Percentiles rank a stretch among this genome's conserved stretches.
phyloP scores from a whole-genome alignment of 2,797 vertebrate genomes.

The Lutjanus campechanus region DNA sequence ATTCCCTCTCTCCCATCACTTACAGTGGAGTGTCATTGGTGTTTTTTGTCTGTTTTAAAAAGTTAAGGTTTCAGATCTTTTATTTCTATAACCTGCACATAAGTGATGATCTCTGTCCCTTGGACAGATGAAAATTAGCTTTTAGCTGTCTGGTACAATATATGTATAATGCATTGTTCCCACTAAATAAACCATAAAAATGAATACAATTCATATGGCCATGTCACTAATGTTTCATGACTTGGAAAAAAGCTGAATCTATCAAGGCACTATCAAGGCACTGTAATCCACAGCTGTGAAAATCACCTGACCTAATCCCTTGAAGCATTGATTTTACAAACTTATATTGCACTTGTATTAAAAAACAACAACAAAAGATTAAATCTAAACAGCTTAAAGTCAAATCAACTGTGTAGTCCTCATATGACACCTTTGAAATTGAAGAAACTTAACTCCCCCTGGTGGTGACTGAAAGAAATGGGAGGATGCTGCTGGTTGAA shows the following conservation, averaged over 20 bases:
- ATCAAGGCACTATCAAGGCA: no score
- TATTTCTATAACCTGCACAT: no score
- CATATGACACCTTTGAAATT: background rate
- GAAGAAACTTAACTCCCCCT: conserved; percentile 17
- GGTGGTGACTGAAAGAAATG: conserved; percentile 5
- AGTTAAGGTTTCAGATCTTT: no score
- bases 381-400: background rate
- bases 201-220: background rate
- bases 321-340: background rate
- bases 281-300: background rate
- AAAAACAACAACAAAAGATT: background rate
- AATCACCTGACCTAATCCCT: background rate
- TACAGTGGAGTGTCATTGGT: no score
- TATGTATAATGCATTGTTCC: no score
- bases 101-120: no score
- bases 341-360: background rate
- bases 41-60: no score
- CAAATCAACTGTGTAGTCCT: background rate
- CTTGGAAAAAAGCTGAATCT: background rate
- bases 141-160: no score
- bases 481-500: background rate
- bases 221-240: background rate
- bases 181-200: no score
- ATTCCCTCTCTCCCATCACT: background rate
- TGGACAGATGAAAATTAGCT: no score